These are phyloP conservation scores for Halcyon malimbica DNA, from an alignment of 2,113 vertebrate genomes.

Conservation along the genomic window DNA sequence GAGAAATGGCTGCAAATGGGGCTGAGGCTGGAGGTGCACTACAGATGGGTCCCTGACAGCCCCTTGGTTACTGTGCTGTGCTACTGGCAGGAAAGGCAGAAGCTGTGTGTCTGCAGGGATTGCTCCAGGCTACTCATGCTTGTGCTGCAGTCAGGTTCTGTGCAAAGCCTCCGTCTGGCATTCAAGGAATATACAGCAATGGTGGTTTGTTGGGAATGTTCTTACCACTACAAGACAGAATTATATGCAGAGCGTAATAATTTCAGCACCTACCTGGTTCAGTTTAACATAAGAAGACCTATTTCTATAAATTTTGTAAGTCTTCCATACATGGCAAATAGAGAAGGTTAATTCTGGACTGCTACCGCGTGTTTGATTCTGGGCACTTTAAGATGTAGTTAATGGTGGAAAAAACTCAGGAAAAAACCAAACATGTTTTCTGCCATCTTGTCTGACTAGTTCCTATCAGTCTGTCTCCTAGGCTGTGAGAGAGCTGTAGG, in stretches of 20 bases:
- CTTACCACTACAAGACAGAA: not conserved
- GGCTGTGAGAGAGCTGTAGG: not conserved
- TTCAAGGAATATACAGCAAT: not conserved
- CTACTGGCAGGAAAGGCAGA: not conserved
- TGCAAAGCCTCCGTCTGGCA: not conserved
- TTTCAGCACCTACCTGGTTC: constrained; percentile 42
- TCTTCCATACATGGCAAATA: not conserved
- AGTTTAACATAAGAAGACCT: constrained; percentile 11
- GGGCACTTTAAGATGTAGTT: not conserved
- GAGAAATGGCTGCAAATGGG: not conserved
- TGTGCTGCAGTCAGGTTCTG: not conserved
- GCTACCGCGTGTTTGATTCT: constrained; percentile 2
- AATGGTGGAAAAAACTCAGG: not conserved
- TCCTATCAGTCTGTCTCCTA: not conserved
- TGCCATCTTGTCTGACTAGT: not conserved
- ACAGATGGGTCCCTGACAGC: not conserved
- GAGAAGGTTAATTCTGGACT: constrained; percentile 10
- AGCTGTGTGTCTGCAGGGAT: not conserved
- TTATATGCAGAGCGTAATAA: constrained; percentile 4
- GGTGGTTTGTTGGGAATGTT: not conserved
- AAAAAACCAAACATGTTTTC: not conserved
- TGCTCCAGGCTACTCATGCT: accelerated
- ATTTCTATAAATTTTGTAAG: constrained; percentile 23
- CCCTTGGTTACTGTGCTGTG: accelerated
- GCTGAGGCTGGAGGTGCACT: not conserved